phyloP scores from a whole-genome alignment of 2,797 vertebrate genomes.

The Smutsia temminckii region DNA sequence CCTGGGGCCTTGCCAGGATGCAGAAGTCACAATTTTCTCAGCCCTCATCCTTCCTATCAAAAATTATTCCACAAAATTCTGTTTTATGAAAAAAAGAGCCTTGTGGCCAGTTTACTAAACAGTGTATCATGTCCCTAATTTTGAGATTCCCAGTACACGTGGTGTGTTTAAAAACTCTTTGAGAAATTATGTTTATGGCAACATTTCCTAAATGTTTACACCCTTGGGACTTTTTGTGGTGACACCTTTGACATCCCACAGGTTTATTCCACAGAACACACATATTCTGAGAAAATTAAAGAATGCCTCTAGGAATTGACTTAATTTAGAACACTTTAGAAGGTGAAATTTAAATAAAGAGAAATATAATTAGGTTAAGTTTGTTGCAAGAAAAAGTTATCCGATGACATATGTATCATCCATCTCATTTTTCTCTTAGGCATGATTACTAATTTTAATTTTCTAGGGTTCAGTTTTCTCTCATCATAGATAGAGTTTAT shows the following conservation, averaged over 20 bases:
- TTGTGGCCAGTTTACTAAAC: background rate
- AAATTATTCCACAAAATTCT: conserved; percentile 20
- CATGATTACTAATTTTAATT: background rate
- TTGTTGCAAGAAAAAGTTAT: background rate
- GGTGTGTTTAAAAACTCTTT: background rate
- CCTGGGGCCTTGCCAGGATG: background rate
- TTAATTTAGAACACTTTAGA: conserved; percentile 11
- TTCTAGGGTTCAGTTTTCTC: background rate
- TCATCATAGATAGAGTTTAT: background rate
- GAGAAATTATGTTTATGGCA: background rate
- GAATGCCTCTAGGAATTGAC: background rate
- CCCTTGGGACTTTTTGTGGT: background rate
- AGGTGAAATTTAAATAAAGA: conserved; percentile 28
- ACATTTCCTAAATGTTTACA: background rate
- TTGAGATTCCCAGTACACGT: background rate
- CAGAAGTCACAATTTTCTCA: background rate
- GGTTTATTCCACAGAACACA: background rate
- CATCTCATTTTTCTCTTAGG: background rate
- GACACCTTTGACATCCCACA: background rate
- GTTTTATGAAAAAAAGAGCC: background rate
- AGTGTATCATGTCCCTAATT: background rate
- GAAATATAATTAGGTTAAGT: background rate
- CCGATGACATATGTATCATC: background rate
- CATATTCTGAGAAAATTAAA: background rate
- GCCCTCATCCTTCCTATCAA: background rate